Evolutionary conservation across 2,797 vertebrate genomes (phyloP).

Genomic region (Gymnothorax reevesii): DNA sequence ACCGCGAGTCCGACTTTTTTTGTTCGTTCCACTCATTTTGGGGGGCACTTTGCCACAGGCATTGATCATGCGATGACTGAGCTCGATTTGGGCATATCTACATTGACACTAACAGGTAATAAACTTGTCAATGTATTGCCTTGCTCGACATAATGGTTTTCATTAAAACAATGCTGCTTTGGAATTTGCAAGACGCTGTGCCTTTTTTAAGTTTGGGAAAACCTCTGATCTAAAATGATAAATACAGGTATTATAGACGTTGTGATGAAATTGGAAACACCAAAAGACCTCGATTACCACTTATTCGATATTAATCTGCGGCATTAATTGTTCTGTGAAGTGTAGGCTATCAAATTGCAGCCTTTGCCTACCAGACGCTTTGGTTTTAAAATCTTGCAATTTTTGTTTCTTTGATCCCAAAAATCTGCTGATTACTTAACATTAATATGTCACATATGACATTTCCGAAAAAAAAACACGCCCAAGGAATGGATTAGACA

Average conservation of each 20-base stretch:
- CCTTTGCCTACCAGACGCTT: background rate
- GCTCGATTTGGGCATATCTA: constrained; percentile 68
- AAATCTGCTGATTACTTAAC: background rate
- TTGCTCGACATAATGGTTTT: background rate
- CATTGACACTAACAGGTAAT: constrained; percentile 71
- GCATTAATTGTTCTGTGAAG: background rate
- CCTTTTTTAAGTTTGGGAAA: constrained; percentile 3
- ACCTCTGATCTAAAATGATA: background rate
- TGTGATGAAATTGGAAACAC: background rate
- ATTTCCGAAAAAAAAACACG: background rate
- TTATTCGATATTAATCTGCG: background rate
- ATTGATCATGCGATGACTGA: constrained; percentile 79
- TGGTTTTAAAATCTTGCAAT: background rate
- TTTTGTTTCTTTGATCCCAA: background rate
- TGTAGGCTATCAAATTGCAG: background rate
- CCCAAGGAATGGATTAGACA: background rate
- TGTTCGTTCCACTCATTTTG: constrained; percentile 44
- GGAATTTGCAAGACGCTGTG: background rate
- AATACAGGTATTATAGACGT: background rate
- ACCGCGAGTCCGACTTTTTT: constrained; percentile 45
- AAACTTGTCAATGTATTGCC: background rate
- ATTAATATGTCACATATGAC: background rate
- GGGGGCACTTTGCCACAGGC: constrained; percentile 62
- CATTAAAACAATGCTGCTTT: constrained; percentile 14
- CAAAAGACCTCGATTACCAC: background rate